Percentiles rank a stretch among this genome's conserved stretches.
These are phyloP conservation scores for Neostethus bicornis DNA, from an alignment of 2,797 vertebrate genomes.

Conservation along the genomic window DNA sequence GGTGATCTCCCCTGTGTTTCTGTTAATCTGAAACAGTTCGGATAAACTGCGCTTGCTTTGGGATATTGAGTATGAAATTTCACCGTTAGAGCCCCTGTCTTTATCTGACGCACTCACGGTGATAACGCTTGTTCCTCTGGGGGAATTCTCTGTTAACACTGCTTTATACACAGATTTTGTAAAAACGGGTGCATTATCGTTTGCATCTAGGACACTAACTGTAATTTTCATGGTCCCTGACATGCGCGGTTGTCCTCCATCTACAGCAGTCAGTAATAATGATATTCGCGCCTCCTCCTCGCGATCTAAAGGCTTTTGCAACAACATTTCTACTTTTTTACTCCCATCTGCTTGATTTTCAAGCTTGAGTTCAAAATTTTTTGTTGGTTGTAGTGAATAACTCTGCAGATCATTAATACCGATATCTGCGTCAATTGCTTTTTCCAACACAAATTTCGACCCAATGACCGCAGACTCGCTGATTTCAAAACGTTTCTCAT, in stretches of 20 bases:
- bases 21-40: conserved; percentile 45
- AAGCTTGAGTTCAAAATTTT: conserved; percentile 56
- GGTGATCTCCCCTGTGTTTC: conserved; percentile 43
- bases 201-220: conserved; percentile 49
- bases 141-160: conserved; percentile 52
- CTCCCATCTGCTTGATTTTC: conserved; percentile 49
- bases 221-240: conserved; percentile 59
- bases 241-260: conserved; percentile 60
- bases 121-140: conserved; percentile 34
- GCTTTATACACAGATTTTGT: conserved; percentile 51
- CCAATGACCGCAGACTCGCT: conserved; percentile 53
- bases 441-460: conserved; percentile 47
- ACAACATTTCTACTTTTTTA: conserved; percentile 66
- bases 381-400: conserved; percentile 54
- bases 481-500: conserved; percentile 54
- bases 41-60: conserved; percentile 42
- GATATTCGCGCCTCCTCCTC: conserved; percentile 36
- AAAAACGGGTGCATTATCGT: conserved; percentile 70
- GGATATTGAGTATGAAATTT: conserved; percentile 48
- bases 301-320: conserved; percentile 62
- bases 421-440: conserved; percentile 62
- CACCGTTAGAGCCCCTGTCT: conserved; percentile 50
- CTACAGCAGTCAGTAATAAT: conserved; percentile 50
- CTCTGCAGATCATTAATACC: conserved; percentile 58
- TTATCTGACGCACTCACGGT: conserved; percentile 62